Percentiles rank a stretch among this genome's conserved stretches.
Conservation (phyloP, 2,113 vertebrate genomes). For the Kryptolebias marmoratus region DNA sequence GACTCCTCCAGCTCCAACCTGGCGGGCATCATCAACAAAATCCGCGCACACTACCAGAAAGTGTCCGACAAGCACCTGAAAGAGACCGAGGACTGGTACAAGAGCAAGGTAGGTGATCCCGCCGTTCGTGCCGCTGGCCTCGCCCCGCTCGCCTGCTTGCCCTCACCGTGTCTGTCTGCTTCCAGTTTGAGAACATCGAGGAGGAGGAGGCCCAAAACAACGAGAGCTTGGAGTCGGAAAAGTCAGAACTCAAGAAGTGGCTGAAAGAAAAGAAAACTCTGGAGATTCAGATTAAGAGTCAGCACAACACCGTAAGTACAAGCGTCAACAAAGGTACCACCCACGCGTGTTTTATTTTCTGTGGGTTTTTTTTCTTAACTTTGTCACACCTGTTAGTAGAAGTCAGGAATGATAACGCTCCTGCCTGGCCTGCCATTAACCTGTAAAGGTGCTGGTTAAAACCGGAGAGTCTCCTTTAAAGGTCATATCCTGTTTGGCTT, state of each 20-base stretch:
- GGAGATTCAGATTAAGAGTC: constrained; percentile 72
- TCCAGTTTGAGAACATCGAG: constrained; percentile 79
- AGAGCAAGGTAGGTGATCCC: constrained; percentile 66
- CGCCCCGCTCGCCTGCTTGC: not conserved
- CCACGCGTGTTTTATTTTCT: too few relatives aligned
- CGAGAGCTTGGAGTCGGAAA: constrained; percentile 64
- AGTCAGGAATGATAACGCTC: not conserved
- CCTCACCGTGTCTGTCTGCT: not conserved
- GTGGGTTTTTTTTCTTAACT: not conserved
- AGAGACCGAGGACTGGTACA: constrained; percentile 81
- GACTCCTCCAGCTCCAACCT: constrained; percentile 77
- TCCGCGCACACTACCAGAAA: constrained; percentile 81
- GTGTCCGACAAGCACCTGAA: constrained; percentile 79
- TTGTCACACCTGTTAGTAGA: too few relatives aligned
- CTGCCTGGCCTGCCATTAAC: constrained; percentile 42
- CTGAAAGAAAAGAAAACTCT: constrained; percentile 62
- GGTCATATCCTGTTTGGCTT: not conserved
- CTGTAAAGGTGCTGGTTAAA: not conserved
- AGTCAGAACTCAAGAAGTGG: constrained; percentile 62
- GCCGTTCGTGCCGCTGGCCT: accelerated
- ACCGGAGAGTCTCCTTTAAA: not conserved
- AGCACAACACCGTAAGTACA: constrained; percentile 66
- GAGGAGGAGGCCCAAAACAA: constrained; percentile 69
- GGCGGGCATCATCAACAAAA: constrained; percentile 73
- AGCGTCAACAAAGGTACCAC: too few relatives aligned